Conservation (phyloP, 2,888 invertebrate genomes). For the Epirrhoe tristata region DNA sequence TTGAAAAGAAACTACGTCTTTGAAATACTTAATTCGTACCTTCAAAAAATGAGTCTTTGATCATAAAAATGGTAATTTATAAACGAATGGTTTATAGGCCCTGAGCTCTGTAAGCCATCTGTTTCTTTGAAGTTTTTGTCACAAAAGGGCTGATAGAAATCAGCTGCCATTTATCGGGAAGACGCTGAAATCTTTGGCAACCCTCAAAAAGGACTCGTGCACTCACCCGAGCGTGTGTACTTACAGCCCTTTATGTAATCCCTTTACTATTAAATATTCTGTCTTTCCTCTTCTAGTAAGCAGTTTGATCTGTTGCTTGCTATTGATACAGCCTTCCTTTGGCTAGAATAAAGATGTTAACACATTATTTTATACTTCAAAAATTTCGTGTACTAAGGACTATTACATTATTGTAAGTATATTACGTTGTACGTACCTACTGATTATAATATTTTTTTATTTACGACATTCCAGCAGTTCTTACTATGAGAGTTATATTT, state of each 20-base stretch:
- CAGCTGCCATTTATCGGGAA: slow-evolving; percentile 59
- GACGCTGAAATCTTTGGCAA: slow-evolving; percentile 55
- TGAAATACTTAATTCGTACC: background rate
- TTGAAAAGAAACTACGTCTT: background rate
- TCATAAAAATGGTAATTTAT: slow-evolving; percentile 24
- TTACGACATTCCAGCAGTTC: background rate
- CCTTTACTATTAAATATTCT: slow-evolving; percentile 22
- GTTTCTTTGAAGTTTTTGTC: slow-evolving; percentile 57
- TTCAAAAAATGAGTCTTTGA: slow-evolving; percentile 11
- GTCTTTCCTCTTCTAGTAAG: slow-evolving; percentile 1
- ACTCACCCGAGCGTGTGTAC: slow-evolving; percentile 50
- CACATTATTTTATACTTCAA: too few relatives aligned
- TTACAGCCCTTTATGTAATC: slow-evolving; percentile 49
- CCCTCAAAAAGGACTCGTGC: slow-evolving; percentile 56
- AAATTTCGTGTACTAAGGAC: too few relatives aligned
- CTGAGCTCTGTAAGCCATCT: slow-evolving; percentile 47
- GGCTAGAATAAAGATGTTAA: background rate
- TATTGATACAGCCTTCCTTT: background rate
- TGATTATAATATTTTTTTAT: too few relatives aligned
- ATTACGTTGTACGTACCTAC: too few relatives aligned
- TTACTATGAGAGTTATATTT: background rate
- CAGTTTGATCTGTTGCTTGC: background rate
- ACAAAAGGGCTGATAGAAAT: slow-evolving; percentile 63
- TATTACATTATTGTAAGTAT: too few relatives aligned
- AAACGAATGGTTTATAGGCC: slow-evolving; percentile 26